phyloP scores from a whole-genome alignment of 2,888 invertebrate species.

The Mantis religiosa region DNA sequence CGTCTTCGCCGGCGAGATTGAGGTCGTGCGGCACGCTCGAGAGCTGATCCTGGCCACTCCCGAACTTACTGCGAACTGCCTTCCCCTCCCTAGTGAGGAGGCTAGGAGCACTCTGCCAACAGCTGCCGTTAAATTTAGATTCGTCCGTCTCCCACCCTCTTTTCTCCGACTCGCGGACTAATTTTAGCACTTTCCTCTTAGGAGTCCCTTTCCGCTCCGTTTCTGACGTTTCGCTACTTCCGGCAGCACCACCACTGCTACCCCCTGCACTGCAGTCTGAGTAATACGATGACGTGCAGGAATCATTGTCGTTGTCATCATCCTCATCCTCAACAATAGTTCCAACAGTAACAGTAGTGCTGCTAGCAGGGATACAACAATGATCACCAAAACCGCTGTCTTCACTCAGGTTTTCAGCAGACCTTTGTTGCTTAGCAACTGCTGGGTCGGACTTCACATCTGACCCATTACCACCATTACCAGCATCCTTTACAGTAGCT shows the following conservation, averaged over 20 bases:
- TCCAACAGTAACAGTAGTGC: neutral
- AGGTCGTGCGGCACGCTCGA: slow-evolving; percentile 33
- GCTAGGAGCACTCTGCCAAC: slow-evolving; percentile 41
- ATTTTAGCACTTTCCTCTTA: slow-evolving; percentile 31
- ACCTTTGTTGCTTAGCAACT: slow-evolving; percentile 39
- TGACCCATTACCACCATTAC: neutral
- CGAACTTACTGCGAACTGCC: slow-evolving; percentile 30
- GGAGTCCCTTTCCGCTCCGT: slow-evolving; percentile 28
- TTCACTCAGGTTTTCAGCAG: slow-evolving; percentile 74
- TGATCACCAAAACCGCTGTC: slow-evolving; percentile 73
- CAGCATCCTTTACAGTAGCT: neutral
- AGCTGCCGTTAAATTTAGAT: slow-evolving; percentile 38
- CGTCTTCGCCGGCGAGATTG: slow-evolving; percentile 32
- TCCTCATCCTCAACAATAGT: slow-evolving; percentile 21
- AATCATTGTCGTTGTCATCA: slow-evolving; percentile 29
- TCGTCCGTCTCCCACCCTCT: slow-evolving; percentile 23
- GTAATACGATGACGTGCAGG: slow-evolving; percentile 28
- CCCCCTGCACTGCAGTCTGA: slow-evolving; percentile 26
- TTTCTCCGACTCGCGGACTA: slow-evolving; percentile 4
- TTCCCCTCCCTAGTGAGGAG: slow-evolving; percentile 35
- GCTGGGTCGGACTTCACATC: neutral
- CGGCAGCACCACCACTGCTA: slow-evolving; percentile 31
- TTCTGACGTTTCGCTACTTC: slow-evolving; percentile 29
- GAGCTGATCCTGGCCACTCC: slow-evolving; percentile 30
- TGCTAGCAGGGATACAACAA: slow-evolving; percentile 33